Evolutionary conservation across 2,113 vertebrate species (phyloP).

Genomic region (Centropristis striata): DNA sequence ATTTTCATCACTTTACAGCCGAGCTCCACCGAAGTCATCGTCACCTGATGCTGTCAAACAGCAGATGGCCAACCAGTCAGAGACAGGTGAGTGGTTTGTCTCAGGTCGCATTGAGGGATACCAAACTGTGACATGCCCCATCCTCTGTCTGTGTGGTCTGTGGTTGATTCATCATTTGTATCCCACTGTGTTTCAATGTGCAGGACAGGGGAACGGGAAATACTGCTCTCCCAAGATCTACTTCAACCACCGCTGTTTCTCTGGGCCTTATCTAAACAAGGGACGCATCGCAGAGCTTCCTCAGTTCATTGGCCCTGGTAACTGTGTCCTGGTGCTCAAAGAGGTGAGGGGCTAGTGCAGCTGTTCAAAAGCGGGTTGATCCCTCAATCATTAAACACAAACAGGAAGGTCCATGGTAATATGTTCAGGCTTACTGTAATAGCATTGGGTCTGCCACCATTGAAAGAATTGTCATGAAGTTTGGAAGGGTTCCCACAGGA

Average conservation of each 20-base stretch:
- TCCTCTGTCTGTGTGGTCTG: neutral
- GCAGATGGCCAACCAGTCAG: conserved; percentile 78
- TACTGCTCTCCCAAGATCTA: conserved; percentile 99
- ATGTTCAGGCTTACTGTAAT: too few relatives aligned
- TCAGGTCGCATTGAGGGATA: neutral
- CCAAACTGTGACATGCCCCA: neutral
- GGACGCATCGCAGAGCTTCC: conserved; percentile 97
- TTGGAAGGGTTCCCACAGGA: neutral
- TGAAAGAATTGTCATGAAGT: neutral
- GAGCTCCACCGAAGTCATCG: conserved; percentile 77
- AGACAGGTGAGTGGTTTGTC: conserved; percentile 75
- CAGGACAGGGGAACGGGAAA: conserved; percentile 90
- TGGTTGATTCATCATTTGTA: neutral
- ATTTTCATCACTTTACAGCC: conserved; percentile 66
- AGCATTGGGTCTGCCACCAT: neutral
- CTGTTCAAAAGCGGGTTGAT: neutral
- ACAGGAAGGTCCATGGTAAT: neutral
- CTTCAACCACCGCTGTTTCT: conserved; percentile 99
- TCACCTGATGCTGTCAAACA: conserved; percentile 82
- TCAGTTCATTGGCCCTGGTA: conserved; percentile 97
- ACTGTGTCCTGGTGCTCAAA: conserved; percentile 96
- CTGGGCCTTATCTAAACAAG: conserved; percentile 98
- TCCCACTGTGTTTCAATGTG: conserved; percentile 13
- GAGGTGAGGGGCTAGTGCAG: conserved; percentile 87
- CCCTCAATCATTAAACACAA: neutral